Evolutionary conservation across 1,140 invertebrate species (phyloP).

Genomic region (Catajapyx aquilonaris): DNA sequence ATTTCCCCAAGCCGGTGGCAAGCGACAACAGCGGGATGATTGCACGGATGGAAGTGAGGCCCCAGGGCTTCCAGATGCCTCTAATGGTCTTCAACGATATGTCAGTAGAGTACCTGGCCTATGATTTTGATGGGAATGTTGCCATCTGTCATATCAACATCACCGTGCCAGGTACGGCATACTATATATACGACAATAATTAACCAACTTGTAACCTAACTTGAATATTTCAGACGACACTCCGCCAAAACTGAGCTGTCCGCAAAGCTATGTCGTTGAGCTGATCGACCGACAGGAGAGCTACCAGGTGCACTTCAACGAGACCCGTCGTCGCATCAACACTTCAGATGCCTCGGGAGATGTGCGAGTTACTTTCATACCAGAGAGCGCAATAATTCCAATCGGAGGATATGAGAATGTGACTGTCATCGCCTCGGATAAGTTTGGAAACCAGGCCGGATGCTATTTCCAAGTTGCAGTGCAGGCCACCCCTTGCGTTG

Average conservation of each 20-base stretch:
- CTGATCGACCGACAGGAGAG: constrained; percentile 72
- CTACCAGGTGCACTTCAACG: constrained; percentile 81
- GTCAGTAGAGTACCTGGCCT: constrained; percentile 85
- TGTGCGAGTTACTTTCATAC: constrained; percentile 59
- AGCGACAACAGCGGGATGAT: constrained; percentile 87
- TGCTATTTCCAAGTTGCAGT: constrained; percentile 89
- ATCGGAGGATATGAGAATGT: constrained; percentile 88
- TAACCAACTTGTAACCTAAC: constrained; percentile 7
- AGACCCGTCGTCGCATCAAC: constrained; percentile 64
- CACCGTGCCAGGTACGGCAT: constrained; percentile 53
- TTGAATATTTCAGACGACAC: constrained; percentile 45
- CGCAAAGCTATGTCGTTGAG: constrained; percentile 87
- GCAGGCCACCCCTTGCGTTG: constrained; percentile 80
- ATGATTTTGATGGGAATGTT: constrained; percentile 90
- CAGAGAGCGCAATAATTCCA: constrained; percentile 64
- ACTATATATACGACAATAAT: too few species aligned
- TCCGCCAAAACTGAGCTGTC: constrained; percentile 79
- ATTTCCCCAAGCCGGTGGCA: constrained; percentile 79
- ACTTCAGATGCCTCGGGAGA: constrained; percentile 75
- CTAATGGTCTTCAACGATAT: constrained; percentile 74
- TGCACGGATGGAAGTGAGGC: constrained; percentile 73
- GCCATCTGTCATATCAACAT: constrained; percentile 93
- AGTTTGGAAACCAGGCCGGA: constrained; percentile 67
- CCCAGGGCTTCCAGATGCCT: constrained; percentile 73
- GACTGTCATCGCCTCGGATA: constrained; percentile 72